These are phyloP conservation scores for Adela reaumurella DNA, from an alignment of 2,888 invertebrate species.

Conservation along the genomic window DNA sequence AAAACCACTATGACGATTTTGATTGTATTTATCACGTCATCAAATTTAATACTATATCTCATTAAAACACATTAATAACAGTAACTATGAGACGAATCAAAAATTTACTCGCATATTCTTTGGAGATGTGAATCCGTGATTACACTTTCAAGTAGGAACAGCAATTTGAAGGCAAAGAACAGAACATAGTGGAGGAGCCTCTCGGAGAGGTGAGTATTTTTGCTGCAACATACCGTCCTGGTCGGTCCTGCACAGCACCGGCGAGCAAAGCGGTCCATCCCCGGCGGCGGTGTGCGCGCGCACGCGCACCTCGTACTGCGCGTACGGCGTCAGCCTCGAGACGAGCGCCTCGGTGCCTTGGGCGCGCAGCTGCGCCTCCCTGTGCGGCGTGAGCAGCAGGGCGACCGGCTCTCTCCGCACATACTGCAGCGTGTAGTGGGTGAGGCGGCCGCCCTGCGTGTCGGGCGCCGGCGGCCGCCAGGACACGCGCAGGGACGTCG, in stretches of 20 bases:
- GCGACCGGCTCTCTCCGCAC: constrained; percentile 71
- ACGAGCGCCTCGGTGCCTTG: constrained; percentile 71
- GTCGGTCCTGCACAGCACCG: constrained; percentile 77
- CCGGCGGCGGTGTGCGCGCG: constrained; percentile 83
- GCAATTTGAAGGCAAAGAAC: too few relatives aligned
- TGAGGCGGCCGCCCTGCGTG: constrained; percentile 63
- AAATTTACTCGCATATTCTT: too few relatives aligned
- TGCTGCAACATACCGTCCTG: constrained; percentile 65
- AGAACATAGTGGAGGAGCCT: too few relatives aligned
- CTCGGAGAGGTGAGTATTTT: not conserved
- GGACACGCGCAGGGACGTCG: constrained; percentile 72
- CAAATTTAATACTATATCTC: too few relatives aligned
- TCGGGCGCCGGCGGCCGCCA: constrained; percentile 68
- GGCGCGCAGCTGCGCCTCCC: constrained; percentile 66
- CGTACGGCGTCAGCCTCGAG: constrained; percentile 74
- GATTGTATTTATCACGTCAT: too few relatives aligned
- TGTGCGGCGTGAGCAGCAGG: constrained; percentile 66
- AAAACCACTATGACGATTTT: too few relatives aligned
- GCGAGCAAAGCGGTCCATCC: constrained; percentile 73
- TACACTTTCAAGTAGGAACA: too few relatives aligned
- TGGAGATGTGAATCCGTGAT: too few relatives aligned
- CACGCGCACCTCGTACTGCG: constrained; percentile 83
- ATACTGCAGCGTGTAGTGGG: constrained; percentile 54
- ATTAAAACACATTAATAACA: too few relatives aligned
- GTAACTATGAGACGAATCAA: too few relatives aligned